A percentile compares a stretch with the other conserved stretches of the same genome.
phyloP scores from a whole-genome alignment of 2,888 invertebrate genomes.

The Eledone cirrhosa region DNA sequence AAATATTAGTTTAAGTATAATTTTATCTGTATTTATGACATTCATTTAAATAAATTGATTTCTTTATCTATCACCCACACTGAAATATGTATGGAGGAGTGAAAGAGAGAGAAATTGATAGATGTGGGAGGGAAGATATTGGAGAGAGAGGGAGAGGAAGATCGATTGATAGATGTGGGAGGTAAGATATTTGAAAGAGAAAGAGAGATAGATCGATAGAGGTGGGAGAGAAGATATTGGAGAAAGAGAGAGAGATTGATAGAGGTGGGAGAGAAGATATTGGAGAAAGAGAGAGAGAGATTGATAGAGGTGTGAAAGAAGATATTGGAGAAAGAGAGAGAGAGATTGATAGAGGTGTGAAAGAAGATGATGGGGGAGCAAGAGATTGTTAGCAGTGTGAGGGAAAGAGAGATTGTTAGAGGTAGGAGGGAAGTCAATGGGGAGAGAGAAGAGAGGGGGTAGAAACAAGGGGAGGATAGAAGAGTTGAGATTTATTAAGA shows the following conservation, averaged over 20 bases:
- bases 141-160: neutral
- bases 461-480: neutral
- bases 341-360: too few relatives aligned
- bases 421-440: neutral
- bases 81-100: neutral
- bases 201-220: neutral
- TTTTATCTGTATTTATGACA: too few relatives aligned
- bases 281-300: neutral
- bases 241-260: too few relatives aligned
- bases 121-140: neutral
- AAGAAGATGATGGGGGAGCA: neutral
- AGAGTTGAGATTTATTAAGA: neutral
- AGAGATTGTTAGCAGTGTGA: neutral
- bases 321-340: neutral
- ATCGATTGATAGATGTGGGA: neutral
- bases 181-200: neutral
- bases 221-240: too few relatives aligned
- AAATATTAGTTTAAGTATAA: too few relatives aligned
- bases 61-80: too few relatives aligned
- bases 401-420: neutral
- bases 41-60: too few relatives aligned
- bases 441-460: neutral
- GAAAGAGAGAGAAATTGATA: neutral
- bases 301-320: neutral
- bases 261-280: neutral